Evolutionary conservation across 2,113 vertebrate species (phyloP).

Genomic region (Lepidothrix coronata): DNA sequence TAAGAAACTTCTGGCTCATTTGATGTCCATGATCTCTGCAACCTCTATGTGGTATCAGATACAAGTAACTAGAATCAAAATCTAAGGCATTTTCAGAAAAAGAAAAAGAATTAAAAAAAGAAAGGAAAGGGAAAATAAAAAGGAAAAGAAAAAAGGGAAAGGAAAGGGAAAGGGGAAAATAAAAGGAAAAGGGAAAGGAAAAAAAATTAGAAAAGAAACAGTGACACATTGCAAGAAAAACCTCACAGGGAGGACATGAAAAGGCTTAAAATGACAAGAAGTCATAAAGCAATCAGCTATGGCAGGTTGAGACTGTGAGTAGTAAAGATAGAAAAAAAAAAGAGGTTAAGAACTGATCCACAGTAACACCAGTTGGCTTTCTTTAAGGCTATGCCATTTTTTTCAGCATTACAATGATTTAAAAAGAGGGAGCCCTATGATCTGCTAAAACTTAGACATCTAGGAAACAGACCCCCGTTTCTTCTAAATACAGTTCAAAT

Average conservation of each 20-base stretch:
- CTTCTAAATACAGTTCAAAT: neutral
- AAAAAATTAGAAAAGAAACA: neutral
- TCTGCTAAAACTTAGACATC: neutral
- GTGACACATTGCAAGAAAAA: neutral
- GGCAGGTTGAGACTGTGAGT: neutral
- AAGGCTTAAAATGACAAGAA: neutral
- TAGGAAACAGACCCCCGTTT: neutral
- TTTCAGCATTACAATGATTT: neutral
- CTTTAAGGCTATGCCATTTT: neutral
- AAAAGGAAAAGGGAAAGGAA: neutral
- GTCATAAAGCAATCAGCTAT: neutral
- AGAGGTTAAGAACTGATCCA: neutral
- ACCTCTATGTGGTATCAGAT: neutral
- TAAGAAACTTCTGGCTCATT: neutral
- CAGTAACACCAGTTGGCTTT: neutral
- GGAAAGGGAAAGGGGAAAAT: neutral
- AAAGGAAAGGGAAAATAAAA: neutral
- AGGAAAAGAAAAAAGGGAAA: neutral
- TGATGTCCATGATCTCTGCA: neutral
- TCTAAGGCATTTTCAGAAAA: neutral
- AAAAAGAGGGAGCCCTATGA: neutral
- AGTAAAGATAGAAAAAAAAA: neutral
- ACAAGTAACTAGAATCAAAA: neutral
- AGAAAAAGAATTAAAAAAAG: neutral
- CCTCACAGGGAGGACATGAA: neutral